Evolutionary conservation across 64 coral and sea anemone species (phyloP).

Genomic region (Pocillopora verrucosa): DNA sequence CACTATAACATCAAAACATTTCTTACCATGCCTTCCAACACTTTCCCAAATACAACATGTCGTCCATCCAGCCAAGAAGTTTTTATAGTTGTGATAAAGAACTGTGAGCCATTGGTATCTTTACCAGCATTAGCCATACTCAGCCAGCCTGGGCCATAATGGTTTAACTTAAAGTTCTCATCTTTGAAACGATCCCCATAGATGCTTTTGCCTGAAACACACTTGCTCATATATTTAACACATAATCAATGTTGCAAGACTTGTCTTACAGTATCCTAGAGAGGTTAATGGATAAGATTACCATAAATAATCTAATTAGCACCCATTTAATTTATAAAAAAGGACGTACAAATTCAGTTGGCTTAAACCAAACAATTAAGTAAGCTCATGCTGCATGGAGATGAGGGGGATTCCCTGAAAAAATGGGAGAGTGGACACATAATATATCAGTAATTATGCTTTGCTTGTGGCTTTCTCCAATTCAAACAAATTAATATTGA

Average conservation of each 20-base stretch:
- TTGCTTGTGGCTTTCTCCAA: no score
- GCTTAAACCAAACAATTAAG: no score
- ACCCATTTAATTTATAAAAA: no score
- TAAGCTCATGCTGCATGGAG: no score
- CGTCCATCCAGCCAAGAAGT: conserved; percentile 89
- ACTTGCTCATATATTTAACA: no score
- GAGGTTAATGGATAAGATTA: not conserved
- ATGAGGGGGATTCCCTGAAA: no score
- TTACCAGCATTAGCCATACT: conserved; percentile 84
- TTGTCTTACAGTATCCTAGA: not conserved
- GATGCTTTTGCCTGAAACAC: conserved; percentile 66
- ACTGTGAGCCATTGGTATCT: conserved; percentile 89
- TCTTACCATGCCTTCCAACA: conserved; percentile 84
- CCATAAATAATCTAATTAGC: no score
- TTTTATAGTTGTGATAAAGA: conserved; percentile 81
- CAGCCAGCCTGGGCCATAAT: conserved; percentile 69
- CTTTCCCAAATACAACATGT: conserved; percentile 94
- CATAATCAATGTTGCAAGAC: no score
- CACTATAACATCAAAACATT: no score
- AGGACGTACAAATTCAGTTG: no score
- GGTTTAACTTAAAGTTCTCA: conserved; percentile 84
- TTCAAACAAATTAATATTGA: not conserved
- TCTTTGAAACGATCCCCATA: conserved; percentile 81
- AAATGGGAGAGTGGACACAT: no score
- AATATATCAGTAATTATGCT: no score